phyloP scores from a whole-genome alignment of 2,797 vertebrate species.

The Neosilurus hyrtlii region DNA sequence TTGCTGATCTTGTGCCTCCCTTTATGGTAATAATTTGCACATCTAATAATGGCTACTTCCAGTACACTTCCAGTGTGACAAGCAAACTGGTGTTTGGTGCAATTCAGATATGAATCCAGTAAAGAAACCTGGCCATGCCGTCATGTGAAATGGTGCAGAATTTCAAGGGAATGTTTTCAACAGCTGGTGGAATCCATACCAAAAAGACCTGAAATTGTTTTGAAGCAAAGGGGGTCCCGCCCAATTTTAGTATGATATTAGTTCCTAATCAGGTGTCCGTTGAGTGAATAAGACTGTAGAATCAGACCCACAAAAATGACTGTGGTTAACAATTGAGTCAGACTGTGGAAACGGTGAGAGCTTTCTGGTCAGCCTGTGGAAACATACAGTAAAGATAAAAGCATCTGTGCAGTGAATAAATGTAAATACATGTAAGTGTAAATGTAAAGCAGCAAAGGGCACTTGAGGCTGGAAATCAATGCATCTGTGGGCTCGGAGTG shows the following conservation, averaged over 20 bases:
- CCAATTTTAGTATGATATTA: neutral
- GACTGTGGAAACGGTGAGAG: slow-evolving; percentile 2
- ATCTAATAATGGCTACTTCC: too few species aligned
- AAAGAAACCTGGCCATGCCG: neutral
- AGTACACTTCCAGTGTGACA: too few species aligned
- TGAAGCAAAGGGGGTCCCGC: neutral
- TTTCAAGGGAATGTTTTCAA: neutral
- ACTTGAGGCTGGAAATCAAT: slow-evolving; percentile 54
- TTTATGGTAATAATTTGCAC: neutral
- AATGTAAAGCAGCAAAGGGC: slow-evolving; percentile 11
- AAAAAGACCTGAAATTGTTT: neutral
- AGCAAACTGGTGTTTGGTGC: neutral
- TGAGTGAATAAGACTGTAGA: neutral
- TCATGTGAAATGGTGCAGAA: neutral
- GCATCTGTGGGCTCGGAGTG: slow-evolving; percentile 40
- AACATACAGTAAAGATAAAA: neutral
- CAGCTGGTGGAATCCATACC: neutral
- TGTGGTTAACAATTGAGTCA: neutral
- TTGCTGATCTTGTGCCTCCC: neutral
- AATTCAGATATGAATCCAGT: neutral
- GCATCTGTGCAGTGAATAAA: neutral
- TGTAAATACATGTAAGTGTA: slow-evolving; percentile 4
- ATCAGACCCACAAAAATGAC: neutral
- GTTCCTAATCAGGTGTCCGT: neutral
- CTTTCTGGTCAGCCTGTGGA: neutral